These are phyloP conservation scores for Enteromius argenteus DNA, from an alignment of 2,797 vertebrate species.

Conservation along the genomic window DNA sequence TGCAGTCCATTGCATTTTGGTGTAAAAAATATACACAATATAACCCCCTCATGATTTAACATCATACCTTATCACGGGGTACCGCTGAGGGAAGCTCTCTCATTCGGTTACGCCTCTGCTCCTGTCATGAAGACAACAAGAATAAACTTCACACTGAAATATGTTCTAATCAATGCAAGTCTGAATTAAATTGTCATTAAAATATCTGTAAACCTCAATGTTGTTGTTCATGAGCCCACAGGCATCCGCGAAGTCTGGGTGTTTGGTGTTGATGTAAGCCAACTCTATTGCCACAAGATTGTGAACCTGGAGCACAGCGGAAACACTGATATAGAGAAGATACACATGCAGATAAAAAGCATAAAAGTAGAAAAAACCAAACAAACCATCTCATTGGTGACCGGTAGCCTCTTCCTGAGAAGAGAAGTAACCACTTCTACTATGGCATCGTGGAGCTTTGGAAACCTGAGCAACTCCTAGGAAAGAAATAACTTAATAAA, in stretches of 20 bases:
- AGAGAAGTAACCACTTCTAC: conserved; percentile 98
- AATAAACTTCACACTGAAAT: background rate
- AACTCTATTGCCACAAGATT: conserved; percentile 98
- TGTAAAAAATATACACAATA: background rate
- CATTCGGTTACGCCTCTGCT: conserved; percentile 93
- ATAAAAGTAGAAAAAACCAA: background rate
- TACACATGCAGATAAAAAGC: background rate
- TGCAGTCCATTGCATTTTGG: background rate
- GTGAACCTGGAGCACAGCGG: conserved; percentile 84
- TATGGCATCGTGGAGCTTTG: conserved; percentile 97
- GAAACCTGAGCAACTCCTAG: conserved; percentile 95
- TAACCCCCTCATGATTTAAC: background rate
- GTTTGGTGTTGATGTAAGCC: conserved; percentile 99
- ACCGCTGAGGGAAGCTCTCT: conserved; percentile 87
- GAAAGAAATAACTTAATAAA: background rate
- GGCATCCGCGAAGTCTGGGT: conserved; percentile 97
- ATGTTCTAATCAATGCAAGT: background rate
- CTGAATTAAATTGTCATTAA: background rate
- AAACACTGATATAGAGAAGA: background rate
- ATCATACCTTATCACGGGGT: conserved; percentile 90
- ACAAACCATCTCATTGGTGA: conserved; percentile 97
- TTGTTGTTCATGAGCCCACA: conserved; percentile 98
- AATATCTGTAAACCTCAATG: conserved; percentile 84
- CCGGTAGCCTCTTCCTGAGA: conserved; percentile 91
- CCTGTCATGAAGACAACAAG: conserved; percentile 74